These are phyloP conservation scores for Notamacropus eugenii DNA, from an alignment of 2,797 vertebrate genomes.

Conservation along the genomic window DNA sequence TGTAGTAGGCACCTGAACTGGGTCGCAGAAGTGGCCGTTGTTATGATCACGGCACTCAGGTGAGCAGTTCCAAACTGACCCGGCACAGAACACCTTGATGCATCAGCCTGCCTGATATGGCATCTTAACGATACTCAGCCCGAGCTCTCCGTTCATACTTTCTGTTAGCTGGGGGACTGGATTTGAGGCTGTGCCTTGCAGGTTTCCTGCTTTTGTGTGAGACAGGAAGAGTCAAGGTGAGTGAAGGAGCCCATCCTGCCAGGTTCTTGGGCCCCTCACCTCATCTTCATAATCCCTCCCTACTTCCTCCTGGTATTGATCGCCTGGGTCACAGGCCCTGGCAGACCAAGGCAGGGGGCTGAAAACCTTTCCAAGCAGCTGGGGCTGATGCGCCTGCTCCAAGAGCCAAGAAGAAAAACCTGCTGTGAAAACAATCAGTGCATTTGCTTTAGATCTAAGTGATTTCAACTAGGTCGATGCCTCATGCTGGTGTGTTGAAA, in stretches of 20 bases:
- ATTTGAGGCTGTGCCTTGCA: conserved; percentile 11
- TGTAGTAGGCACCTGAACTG: background rate
- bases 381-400: conserved; percentile 82
- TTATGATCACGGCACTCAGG: background rate
- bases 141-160: background rate
- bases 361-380: conserved; percentile 85
- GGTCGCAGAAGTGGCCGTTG: background rate
- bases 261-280: conserved; percentile 86
- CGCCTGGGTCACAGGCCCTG: conserved; percentile 85
- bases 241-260: conserved; percentile 83
- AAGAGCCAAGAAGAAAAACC: conserved; percentile 85
- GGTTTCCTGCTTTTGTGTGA: conserved; percentile 73
- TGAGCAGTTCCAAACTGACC: background rate
- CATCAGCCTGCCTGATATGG: background rate
- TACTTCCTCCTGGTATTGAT: conserved; percentile 88
- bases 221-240: conserved; percentile 84
- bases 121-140: background rate
- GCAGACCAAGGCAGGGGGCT: conserved; percentile 87
- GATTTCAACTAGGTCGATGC: conserved; percentile 90
- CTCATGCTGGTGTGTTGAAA: conserved; percentile 90
- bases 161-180: background rate
- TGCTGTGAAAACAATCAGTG: conserved; percentile 94
- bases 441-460: conserved; percentile 92
- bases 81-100: background rate
- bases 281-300: conserved; percentile 89